These are phyloP conservation scores for Rhodeus uyekii DNA, from an alignment of 2,797 vertebrate species.

Conservation along the genomic window DNA sequence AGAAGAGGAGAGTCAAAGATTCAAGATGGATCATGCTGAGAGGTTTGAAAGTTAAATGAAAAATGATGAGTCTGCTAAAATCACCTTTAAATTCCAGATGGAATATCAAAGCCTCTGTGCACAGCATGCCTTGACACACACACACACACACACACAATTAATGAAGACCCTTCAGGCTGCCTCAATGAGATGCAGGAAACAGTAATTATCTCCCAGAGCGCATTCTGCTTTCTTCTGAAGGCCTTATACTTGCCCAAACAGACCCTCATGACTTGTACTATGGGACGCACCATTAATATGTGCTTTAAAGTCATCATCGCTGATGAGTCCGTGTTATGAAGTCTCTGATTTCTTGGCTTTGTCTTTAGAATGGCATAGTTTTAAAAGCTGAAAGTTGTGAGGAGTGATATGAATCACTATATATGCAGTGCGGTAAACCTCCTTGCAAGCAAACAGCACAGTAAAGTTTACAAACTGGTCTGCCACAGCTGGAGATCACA, in stretches of 20 bases:
- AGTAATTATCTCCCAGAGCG: slow-evolving; percentile 29
- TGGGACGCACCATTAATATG: neutral
- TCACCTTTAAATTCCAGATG: slow-evolving; percentile 40
- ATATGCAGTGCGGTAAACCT: slow-evolving; percentile 18
- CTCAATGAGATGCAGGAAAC: slow-evolving; percentile 22
- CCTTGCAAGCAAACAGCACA: neutral
- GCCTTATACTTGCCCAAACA: slow-evolving; percentile 21
- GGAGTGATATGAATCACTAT: neutral
- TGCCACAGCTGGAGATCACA: slow-evolving; percentile 32
- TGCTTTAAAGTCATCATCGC: neutral
- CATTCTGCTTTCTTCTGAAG: slow-evolving; percentile 12
- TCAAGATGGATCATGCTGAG: slow-evolving; percentile 1
- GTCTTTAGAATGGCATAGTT: neutral
- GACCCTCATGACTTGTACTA: neutral
- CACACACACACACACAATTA: slow-evolving; percentile 41
- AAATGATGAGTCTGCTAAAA: slow-evolving; percentile 34
- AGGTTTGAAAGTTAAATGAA: slow-evolving; percentile 5
- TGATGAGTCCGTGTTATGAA: neutral
- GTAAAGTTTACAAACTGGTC: slow-evolving; percentile 42
- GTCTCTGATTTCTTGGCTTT: neutral
- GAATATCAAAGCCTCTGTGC: slow-evolving; percentile 16
- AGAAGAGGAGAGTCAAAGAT: neutral
- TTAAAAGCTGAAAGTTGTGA: neutral
- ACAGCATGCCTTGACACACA: slow-evolving; percentile 29
- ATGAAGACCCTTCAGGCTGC: neutral